Conservation (phyloP, 2,113 vertebrate genomes). For the Triplophysa rosa region DNA sequence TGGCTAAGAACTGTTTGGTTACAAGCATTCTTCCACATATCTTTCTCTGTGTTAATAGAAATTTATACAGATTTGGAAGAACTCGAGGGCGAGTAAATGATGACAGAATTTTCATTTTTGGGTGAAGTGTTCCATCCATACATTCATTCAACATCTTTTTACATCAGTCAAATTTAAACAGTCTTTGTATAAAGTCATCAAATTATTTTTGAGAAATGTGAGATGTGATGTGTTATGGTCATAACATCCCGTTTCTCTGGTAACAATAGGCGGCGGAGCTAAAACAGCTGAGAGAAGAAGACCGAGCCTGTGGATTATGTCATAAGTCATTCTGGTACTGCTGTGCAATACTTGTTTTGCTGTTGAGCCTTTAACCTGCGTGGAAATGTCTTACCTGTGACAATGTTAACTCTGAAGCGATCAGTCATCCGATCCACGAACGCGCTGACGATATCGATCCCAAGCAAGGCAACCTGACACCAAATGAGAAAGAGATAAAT, state of each 20-base stretch:
- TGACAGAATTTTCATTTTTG: background rate
- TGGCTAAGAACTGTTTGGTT: too few species aligned
- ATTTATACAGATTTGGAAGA: too few species aligned
- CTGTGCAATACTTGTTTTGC: background rate
- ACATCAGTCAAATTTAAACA: background rate
- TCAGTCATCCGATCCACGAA: constrained; percentile 86
- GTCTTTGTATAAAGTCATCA: constrained; percentile 24
- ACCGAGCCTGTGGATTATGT: constrained; percentile 27
- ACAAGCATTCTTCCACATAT: too few species aligned
- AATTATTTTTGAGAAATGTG: background rate
- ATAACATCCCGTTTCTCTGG: constrained; percentile 48
- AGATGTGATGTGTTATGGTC: constrained; percentile 35
- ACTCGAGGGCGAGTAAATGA: too few species aligned
- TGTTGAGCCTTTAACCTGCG: background rate
- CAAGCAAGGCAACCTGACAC: constrained; percentile 86
- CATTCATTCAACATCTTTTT: background rate
- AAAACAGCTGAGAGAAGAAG: constrained; percentile 40
- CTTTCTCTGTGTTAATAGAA: too few species aligned
- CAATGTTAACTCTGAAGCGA: constrained; percentile 85
- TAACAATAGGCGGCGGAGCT: constrained; percentile 27
- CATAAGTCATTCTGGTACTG: constrained; percentile 32
- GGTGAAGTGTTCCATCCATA: background rate
- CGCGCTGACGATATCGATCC: constrained; percentile 87
- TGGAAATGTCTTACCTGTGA: constrained; percentile 80
- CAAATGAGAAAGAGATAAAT: constrained; percentile 24